These are phyloP conservation scores for Chrysopilus asiliformis DNA, from an alignment of 2,888 invertebrate species.

Conservation along the genomic window DNA sequence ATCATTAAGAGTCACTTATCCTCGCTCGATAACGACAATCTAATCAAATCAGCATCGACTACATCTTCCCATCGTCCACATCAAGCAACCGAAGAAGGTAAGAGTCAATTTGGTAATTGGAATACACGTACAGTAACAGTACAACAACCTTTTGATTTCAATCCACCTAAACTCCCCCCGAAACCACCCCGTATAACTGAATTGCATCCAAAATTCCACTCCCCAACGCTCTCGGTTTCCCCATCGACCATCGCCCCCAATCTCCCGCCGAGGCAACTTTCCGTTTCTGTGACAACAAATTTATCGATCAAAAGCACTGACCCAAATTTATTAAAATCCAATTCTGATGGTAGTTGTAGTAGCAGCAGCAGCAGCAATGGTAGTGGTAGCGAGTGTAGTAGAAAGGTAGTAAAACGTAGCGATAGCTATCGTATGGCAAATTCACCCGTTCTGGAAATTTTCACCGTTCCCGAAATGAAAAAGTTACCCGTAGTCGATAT, in stretches of 20 bases:
- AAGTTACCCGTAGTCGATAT: too few species aligned
- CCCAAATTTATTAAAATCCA: conserved; percentile 6
- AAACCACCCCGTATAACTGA: conserved; percentile 18
- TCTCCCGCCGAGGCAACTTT: conserved; percentile 18
- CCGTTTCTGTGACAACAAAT: conserved; percentile 16
- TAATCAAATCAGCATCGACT: not conserved
- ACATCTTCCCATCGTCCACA: not conserved
- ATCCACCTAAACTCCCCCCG: conserved; percentile 13
- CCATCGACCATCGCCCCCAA: not conserved
- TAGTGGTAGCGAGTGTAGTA: conserved; percentile 11
- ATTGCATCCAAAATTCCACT: conserved; percentile 12
- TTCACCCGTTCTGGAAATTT: conserved; percentile 16
- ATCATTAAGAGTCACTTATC: conserved; percentile 2
- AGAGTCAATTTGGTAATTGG: not conserved
- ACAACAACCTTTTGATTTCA: not conserved
- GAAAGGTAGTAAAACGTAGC: conserved; percentile 54
- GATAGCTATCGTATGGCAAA: conserved; percentile 77
- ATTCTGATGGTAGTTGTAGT: too few species aligned
- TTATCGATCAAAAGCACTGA: conserved; percentile 8
- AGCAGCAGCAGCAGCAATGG: conserved; percentile 1
- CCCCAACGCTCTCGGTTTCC: not conserved
- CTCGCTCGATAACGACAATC: not conserved
- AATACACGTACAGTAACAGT: not conserved
- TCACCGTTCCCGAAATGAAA: too few species aligned
- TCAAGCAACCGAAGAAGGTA: conserved; percentile 5